Conservation (phyloP, 1,140 invertebrate genomes). For the Micrasema longulum region DNA sequence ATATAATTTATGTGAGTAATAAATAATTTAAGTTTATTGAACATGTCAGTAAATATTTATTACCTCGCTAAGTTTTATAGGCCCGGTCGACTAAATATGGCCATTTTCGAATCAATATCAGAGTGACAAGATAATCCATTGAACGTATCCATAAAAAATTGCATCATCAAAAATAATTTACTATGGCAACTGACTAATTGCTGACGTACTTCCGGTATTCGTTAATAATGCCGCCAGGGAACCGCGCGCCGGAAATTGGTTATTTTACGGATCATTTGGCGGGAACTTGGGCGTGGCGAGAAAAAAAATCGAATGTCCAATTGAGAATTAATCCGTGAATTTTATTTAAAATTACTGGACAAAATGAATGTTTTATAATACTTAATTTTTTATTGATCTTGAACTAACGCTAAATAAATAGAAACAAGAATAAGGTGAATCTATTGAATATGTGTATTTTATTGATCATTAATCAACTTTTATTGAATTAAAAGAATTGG, state of each 20-base stretch:
- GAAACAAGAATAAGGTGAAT: background rate
- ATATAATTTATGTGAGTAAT: too few species aligned
- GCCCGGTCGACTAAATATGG: too few species aligned
- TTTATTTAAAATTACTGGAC: background rate
- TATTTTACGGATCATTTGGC: conserved; percentile 33
- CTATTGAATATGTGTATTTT: background rate
- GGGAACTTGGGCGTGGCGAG: conserved; percentile 21
- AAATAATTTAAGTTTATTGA: too few species aligned
- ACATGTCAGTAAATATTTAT: too few species aligned
- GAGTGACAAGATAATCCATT: conserved; percentile 8
- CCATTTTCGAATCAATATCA: background rate
- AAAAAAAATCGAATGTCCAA: conserved; percentile 12
- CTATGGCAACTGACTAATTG: conserved; percentile 6
- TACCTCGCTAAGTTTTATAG: too few species aligned
- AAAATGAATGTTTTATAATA: background rate
- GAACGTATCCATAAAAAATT: background rate
- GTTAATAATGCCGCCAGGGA: conserved; percentile 9
- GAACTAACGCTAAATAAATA: background rate
- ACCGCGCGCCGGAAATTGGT: conserved; percentile 21
- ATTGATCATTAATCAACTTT: background rate
- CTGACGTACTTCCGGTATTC: conserved; percentile 16
- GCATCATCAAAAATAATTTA: conserved; percentile 5
- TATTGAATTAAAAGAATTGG: too few species aligned
- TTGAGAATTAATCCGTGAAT: conserved; percentile 4
- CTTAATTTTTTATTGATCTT: background rate